Evolutionary conservation across 2,797 vertebrate genomes (phyloP).

Genomic region (Xiphorhynchus erythropygius): DNA sequence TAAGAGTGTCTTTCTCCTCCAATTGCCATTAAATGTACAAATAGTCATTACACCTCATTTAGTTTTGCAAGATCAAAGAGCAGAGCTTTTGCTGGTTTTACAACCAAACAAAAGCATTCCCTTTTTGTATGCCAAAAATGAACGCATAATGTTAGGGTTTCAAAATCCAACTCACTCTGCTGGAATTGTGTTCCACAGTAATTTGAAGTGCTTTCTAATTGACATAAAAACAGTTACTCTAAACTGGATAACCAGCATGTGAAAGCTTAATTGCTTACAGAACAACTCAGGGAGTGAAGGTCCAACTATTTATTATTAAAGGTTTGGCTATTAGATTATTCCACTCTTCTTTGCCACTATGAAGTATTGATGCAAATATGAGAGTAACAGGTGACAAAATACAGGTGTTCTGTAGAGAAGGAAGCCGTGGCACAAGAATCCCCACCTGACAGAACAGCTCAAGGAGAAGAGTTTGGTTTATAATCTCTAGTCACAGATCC

Average conservation of each 20-base stretch:
- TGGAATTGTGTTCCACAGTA: background rate
- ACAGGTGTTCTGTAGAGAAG: background rate
- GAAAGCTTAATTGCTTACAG: background rate
- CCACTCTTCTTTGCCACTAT: background rate
- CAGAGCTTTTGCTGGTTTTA: background rate
- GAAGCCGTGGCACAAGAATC: background rate
- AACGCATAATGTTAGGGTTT: background rate
- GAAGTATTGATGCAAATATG: background rate
- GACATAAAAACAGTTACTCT: background rate
- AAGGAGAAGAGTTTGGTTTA: background rate
- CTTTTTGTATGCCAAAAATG: background rate
- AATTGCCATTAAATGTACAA: background rate
- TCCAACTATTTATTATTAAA: background rate
- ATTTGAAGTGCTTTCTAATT: background rate
- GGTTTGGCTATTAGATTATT: background rate
- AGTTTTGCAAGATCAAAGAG: conserved; percentile 7
- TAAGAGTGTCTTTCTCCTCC: background rate
- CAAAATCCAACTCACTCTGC: background rate
- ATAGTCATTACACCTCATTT: background rate
- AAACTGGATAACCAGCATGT: background rate
- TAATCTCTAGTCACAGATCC: background rate
- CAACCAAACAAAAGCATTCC: background rate
- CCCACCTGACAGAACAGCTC: background rate
- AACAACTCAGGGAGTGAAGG: background rate
- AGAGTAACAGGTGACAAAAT: background rate